Conservation (phyloP, 2,888 invertebrate genomes). For the Mesorhabditis belari region DNA sequence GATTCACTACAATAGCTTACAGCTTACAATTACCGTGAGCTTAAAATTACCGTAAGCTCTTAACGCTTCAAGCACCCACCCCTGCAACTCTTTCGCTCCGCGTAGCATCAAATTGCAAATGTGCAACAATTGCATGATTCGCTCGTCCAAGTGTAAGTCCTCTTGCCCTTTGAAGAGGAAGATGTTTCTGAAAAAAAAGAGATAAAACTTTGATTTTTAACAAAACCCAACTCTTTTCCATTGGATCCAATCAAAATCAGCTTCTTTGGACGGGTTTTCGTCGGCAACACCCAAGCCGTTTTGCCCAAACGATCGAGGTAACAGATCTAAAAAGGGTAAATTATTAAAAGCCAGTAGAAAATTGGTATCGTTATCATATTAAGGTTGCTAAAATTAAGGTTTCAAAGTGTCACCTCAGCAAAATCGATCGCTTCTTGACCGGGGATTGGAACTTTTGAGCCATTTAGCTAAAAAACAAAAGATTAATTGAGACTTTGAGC, state of each 20-base stretch:
- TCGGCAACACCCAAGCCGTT: conserved; percentile 82
- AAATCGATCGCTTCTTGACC: conserved; percentile 59
- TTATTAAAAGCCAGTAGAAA: neutral
- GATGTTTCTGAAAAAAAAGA: conserved; percentile 62
- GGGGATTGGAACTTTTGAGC: conserved; percentile 86
- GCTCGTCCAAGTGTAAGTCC: conserved; percentile 92
- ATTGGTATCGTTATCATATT: neutral
- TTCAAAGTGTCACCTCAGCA: conserved; percentile 1
- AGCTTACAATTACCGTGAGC: neutral
- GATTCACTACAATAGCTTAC: neutral
- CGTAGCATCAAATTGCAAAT: conserved; percentile 47
- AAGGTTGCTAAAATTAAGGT: neutral
- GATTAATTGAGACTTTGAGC: neutral
- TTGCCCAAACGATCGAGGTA: conserved; percentile 64
- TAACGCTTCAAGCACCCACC: neutral
- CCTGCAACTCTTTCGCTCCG: conserved; percentile 9
- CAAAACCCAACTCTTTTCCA: conserved; percentile 60
- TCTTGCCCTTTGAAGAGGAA: conserved; percentile 94
- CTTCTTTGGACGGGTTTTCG: conserved; percentile 97
- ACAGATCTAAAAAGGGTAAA: conserved; percentile 2
- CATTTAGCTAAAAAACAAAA: conserved; percentile 63
- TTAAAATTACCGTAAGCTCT: neutral
- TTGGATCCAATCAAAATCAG: conserved; percentile 81
- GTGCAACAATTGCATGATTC: conserved; percentile 87
- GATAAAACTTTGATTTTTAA: neutral